These are phyloP conservation scores for Linurgus olivaceus DNA, from an alignment of 2,797 vertebrate species.

Conservation along the genomic window DNA sequence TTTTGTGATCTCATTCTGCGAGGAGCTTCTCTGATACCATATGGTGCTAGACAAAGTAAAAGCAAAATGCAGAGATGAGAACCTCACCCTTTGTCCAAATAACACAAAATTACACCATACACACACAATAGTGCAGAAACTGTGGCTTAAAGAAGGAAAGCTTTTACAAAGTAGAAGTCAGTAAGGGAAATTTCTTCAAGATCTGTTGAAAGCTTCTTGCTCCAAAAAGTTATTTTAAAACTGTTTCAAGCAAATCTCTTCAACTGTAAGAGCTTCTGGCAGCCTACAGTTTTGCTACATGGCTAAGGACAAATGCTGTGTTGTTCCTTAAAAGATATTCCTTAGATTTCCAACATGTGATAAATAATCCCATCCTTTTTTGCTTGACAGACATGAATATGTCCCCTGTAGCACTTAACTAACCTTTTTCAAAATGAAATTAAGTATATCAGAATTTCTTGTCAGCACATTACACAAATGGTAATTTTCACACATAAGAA, in stretches of 20 bases:
- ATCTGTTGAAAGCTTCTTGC: neutral
- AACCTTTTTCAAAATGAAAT: neutral
- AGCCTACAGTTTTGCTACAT: rapidly evolving
- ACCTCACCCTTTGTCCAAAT: neutral
- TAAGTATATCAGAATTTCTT: neutral
- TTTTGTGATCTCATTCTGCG: conserved; percentile 91
- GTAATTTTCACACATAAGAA: neutral
- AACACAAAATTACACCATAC: neutral
- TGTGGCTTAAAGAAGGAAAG: neutral
- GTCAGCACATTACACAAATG: neutral
- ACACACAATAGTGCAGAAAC: neutral
- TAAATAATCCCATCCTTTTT: neutral
- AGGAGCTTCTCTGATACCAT: conserved; percentile 95
- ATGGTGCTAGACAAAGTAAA: conserved; percentile 84
- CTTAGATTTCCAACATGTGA: neutral
- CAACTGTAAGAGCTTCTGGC: neutral
- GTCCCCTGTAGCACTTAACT: neutral
- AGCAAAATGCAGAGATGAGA: neutral
- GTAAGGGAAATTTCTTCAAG: neutral
- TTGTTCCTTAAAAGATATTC: neutral
- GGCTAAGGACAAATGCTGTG: neutral
- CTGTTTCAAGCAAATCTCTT: neutral
- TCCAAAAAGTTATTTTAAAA: neutral
- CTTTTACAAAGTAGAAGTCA: neutral
- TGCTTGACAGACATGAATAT: neutral